Percentiles rank a stretch among this genome's conserved stretches.
phyloP scores from a whole-genome alignment of 2,113 vertebrate species.

The Mustelus asterias region DNA sequence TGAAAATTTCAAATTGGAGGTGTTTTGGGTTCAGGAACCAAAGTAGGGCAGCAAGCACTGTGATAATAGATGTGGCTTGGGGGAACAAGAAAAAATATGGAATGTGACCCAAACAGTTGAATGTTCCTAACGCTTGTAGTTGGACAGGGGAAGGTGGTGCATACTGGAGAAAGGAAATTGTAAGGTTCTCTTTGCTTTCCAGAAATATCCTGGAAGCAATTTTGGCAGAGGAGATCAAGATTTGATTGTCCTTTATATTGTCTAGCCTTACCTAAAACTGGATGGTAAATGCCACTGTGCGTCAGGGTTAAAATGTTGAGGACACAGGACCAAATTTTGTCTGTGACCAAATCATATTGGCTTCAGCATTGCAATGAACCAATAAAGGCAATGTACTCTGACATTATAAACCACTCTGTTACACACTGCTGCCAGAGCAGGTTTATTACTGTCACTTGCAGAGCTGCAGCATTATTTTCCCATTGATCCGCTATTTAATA shows the following conservation, averaged over 20 bases:
- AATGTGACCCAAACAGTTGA: not conserved
- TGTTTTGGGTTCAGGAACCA: not conserved
- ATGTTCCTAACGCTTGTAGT: not conserved
- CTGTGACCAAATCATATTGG: conserved; percentile 8
- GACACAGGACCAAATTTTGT: not conserved
- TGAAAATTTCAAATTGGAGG: not conserved
- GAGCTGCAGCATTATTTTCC: not conserved
- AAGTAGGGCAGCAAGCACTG: not conserved
- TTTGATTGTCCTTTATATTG: not conserved
- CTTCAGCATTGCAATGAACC: conserved; percentile 34
- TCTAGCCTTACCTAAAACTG: not conserved
- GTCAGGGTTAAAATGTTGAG: not conserved
- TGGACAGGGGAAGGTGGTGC: not conserved
- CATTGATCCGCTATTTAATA: conserved; percentile 34
- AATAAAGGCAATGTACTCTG: conserved; percentile 28
- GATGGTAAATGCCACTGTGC: not conserved
- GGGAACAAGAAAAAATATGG: not conserved
- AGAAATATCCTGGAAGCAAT: not conserved
- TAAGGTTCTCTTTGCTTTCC: not conserved
- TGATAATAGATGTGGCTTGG: not conserved
- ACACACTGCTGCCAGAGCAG: not conserved
- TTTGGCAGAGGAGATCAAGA: not conserved
- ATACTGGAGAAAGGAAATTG: not conserved
- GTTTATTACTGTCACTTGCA: conserved; percentile 23
- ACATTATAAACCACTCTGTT: conserved; percentile 21